phyloP scores from a whole-genome alignment of 2,113 vertebrate genomes.

The Corythornis cristatus region DNA sequence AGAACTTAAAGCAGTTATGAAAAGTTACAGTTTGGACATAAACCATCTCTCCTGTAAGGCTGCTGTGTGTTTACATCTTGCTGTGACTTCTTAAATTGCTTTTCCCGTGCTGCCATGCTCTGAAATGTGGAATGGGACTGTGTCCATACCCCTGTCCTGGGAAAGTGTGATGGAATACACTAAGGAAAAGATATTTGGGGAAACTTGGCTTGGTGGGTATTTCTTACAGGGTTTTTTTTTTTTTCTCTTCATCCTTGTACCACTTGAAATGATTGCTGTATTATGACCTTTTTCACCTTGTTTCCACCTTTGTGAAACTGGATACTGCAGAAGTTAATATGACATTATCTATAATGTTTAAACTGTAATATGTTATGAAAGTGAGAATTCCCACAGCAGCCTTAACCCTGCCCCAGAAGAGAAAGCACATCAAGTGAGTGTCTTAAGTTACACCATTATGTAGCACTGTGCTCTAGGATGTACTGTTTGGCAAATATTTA shows the following conservation, averaged over 20 bases:
- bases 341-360: not conserved
- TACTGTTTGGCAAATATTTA: constrained; percentile 26
- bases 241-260: not conserved
- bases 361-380: not conserved
- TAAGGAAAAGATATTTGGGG: not conserved
- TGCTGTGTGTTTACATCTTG: not conserved
- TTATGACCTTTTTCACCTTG: constrained; percentile 10
- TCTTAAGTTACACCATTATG: not conserved
- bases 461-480: not conserved
- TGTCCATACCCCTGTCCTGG: not conserved
- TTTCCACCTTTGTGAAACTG: constrained; percentile 18
- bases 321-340: constrained; percentile 28
- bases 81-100: not conserved
- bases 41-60: not conserved
- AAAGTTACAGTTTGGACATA: not conserved
- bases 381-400: constrained; percentile 42
- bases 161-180: not conserved
- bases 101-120: not conserved
- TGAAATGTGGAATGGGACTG: not conserved
- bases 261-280: not conserved
- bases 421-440: not conserved
- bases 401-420: constrained; percentile 10
- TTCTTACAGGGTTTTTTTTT: not conserved
- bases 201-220: not conserved
- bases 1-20: not conserved